Conservation (phyloP, 2,888 invertebrate genomes). For the Melanargia galathea region DNA sequence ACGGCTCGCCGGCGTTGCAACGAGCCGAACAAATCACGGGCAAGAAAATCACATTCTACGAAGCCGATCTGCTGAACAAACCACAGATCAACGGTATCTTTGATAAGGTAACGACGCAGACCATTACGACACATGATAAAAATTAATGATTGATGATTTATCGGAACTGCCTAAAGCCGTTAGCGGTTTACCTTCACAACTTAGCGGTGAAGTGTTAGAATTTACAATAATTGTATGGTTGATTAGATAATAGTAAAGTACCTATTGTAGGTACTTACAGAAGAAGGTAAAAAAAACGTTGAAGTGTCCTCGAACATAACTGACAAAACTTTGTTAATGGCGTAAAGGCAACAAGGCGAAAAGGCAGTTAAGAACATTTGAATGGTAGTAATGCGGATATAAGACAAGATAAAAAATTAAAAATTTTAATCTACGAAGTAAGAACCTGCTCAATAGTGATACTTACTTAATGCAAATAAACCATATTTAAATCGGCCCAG, state of each 20-base stretch:
- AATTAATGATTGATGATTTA: slow-evolving; percentile 20
- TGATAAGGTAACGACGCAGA: slow-evolving; percentile 83
- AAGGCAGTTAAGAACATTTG: not conserved
- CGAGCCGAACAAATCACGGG: slow-evolving; percentile 94
- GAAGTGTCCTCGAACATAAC: not conserved
- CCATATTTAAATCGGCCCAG: too few species aligned
- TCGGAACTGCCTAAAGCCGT: slow-evolving; percentile 1
- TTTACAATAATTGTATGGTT: slow-evolving; percentile 1
- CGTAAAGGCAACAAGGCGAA: not conserved
- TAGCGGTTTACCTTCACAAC: slow-evolving; percentile 2
- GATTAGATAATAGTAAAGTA: not conserved
- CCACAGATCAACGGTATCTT: slow-evolving; percentile 89
- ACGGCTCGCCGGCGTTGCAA: slow-evolving; percentile 88
- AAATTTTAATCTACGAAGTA: too few species aligned
- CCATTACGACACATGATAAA: slow-evolving; percentile 12
- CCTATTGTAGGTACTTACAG: too few species aligned
- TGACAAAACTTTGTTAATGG: not conserved
- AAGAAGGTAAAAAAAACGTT: not conserved
- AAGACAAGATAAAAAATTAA: too few species aligned
- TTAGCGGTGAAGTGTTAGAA: slow-evolving; percentile 9
- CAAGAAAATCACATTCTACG: slow-evolving; percentile 89
- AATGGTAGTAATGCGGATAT: too few species aligned
- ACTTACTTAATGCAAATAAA: too few species aligned
- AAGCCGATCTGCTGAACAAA: slow-evolving; percentile 91
- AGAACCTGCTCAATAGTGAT: too few species aligned